Base-by-base conservation (phyloP, 1,140 invertebrate genomes). In the Brachionus rubens region DNA sequence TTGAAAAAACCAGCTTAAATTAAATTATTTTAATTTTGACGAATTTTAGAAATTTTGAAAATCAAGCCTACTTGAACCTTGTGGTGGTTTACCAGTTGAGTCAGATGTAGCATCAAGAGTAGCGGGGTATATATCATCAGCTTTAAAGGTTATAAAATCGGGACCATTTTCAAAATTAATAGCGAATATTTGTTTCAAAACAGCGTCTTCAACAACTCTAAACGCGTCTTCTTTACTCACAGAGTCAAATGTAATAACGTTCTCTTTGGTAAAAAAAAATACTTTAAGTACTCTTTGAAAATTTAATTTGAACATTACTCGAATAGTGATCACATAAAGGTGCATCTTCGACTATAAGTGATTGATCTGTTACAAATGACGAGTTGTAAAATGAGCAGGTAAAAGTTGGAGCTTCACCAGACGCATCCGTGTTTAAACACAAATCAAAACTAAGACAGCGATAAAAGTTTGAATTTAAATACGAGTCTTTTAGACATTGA, bases 341-440 rank as follows among this genome's bases (percentile, higher is more conserved):
- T 36, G 24, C 68, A 19, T 36, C 16, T 40, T 72, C 46, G 30
- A 50, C 14, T 21, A 54, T 16, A 26, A 54, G 36, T 33, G 46
- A 48, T 19, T 30, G 50, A 54, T 72, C 68, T 28, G 68, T 72
- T 5, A 19, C 24, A 40, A 50, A 72, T 40, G 68, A 72, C 9
- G 68, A 48, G 30, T 72, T 72, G 24, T 72, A 72, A 41, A 72
- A 72, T 50, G 68, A 48, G 47, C 68, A 72, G 19, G 16, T 72
- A 54, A 50, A 72, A 6, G 68, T 26, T 19, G 68, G 19, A 43
- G 16, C 19, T 14, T 36, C 7, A 9, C 24, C 19, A 3, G 26
- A 12, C 5, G 46, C 3, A n/a, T 48, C 68, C 9, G 21, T 36
- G 50, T 72, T 72, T 12, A 40, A 19, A 10, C 68, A 72, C 26